Conservation (phyloP, 2,888 invertebrate genomes). For the Sinopyrophorus schimmeli region DNA sequence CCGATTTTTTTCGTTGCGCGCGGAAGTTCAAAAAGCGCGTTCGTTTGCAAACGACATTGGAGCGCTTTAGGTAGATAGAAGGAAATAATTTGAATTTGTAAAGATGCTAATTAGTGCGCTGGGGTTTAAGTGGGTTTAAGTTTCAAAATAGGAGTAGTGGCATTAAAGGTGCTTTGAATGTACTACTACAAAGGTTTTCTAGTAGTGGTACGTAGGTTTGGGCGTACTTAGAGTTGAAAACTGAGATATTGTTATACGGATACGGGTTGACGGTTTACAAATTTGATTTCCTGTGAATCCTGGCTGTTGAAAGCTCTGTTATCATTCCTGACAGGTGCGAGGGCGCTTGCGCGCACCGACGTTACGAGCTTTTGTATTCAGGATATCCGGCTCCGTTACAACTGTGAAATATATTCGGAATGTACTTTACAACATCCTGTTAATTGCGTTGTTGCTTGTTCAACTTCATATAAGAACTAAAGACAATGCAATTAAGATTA, state of each 20-base stretch:
- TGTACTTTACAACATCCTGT: constrained; percentile 43
- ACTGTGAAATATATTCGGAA: constrained; percentile 34
- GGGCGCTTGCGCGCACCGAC: constrained; percentile 16
- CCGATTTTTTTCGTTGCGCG: too few species aligned
- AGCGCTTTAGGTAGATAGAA: too few species aligned
- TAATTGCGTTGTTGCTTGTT: constrained; percentile 45
- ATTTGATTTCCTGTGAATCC: constrained; percentile 29
- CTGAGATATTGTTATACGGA: constrained; percentile 25
- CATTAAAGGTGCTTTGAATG: too few species aligned
- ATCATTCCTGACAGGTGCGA: constrained; percentile 25
- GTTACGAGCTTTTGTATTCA: constrained; percentile 28
- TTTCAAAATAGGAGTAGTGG: too few species aligned
- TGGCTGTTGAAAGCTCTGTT: constrained; percentile 24
- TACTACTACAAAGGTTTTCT: too few species aligned
- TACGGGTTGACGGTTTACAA: constrained; percentile 27
- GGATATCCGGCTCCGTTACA: constrained; percentile 30
- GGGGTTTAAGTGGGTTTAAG: too few species aligned
- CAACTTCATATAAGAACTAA: constrained; percentile 40
- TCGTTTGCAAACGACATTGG: too few species aligned
- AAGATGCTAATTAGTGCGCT: too few species aligned
- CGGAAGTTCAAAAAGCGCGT: too few species aligned
- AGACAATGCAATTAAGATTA: constrained; percentile 43
- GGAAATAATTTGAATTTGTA: too few species aligned
- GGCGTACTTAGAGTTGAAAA: constrained; percentile 17
- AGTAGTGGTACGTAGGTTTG: constrained; percentile 11